Percentiles rank a stretch among this genome's conserved stretches.
Evolutionary conservation across 1,140 invertebrate species (phyloP).

Genomic region (Ptiloglossa arizonensis): DNA sequence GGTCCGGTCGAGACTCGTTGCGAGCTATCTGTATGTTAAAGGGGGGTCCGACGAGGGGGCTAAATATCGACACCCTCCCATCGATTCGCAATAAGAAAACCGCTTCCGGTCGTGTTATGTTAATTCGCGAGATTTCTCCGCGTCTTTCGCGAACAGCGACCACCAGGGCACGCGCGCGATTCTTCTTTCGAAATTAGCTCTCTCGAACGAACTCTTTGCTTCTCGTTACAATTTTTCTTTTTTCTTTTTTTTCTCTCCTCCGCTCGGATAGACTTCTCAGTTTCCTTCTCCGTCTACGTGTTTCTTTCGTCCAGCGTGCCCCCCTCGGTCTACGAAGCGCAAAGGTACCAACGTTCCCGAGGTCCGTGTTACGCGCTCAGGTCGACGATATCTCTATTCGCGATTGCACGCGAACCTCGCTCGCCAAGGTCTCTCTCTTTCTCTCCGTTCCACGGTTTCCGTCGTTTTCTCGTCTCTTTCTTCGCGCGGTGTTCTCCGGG

Average conservation of each 20-base stretch:
- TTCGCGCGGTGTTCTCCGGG: background rate
- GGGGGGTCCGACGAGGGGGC: too few species aligned
- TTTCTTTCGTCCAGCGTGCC: too few species aligned
- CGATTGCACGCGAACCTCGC: conserved; percentile 65
- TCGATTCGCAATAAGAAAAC: conserved; percentile 56
- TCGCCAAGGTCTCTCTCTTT: conserved; percentile 2
- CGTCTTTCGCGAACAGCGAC: background rate
- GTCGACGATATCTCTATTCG: conserved; percentile 70
- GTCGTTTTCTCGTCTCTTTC: background rate
- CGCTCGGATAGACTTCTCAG: background rate
- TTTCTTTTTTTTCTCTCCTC: conserved; percentile 3
- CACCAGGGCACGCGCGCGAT: background rate
- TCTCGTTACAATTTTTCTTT: background rate
- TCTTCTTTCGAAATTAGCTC: conserved; percentile 33
- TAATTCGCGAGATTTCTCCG: conserved; percentile 54
- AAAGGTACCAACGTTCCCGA: conserved; percentile 8
- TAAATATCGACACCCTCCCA: conserved; percentile 34
- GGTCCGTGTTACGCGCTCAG: conserved; percentile 29
- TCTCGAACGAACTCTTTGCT: background rate
- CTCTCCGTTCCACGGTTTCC: background rate
- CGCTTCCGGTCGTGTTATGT: conserved; percentile 60
- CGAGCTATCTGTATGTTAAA: conserved; percentile 53
- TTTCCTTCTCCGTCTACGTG: background rate
- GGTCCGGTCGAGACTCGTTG: conserved; percentile 1
- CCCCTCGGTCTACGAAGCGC: too few species aligned